Evolutionary conservation across 2,113 vertebrate genomes (phyloP).

Genomic region (Notarius quadriscutis): DNA sequence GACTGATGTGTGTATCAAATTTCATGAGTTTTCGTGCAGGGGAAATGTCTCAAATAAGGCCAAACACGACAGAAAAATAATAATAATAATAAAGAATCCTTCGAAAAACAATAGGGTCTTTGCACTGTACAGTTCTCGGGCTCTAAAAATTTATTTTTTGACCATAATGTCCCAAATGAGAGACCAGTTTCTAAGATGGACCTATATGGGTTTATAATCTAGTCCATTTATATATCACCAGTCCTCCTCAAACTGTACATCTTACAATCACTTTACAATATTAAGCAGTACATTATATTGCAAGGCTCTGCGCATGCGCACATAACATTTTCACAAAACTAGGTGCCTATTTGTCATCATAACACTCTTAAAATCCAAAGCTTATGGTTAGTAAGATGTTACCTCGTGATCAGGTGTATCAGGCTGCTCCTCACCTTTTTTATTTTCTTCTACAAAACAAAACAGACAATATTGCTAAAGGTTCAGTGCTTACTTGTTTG

Average conservation of each 20-base stretch:
- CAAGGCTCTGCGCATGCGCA: not conserved
- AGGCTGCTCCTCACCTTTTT: conserved; percentile 64
- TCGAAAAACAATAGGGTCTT: too few species aligned
- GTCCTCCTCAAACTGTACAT: not conserved
- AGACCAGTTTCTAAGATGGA: too few species aligned
- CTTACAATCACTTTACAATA: not conserved
- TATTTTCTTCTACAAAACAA: conserved; percentile 60
- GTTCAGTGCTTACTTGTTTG: not conserved
- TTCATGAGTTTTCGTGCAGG: too few species aligned
- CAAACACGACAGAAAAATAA: too few species aligned
- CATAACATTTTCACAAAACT: too few species aligned
- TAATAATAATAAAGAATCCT: too few species aligned
- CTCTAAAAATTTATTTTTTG: too few species aligned
- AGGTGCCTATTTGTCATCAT: too few species aligned
- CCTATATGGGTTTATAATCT: not conserved
- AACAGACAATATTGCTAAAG: not conserved
- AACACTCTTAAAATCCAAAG: not conserved
- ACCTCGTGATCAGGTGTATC: conserved; percentile 64
- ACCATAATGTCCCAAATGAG: too few species aligned
- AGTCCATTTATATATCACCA: not conserved
- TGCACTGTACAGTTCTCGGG: too few species aligned
- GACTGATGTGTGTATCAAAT: too few species aligned
- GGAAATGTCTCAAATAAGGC: too few species aligned
- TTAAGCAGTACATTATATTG: not conserved
- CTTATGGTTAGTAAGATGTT: not conserved